Evolutionary conservation across 2,797 vertebrate genomes (phyloP), one percentile per base, ranked within the genome.

Genomic region (Ctenopoma kingsleyae): DNA sequence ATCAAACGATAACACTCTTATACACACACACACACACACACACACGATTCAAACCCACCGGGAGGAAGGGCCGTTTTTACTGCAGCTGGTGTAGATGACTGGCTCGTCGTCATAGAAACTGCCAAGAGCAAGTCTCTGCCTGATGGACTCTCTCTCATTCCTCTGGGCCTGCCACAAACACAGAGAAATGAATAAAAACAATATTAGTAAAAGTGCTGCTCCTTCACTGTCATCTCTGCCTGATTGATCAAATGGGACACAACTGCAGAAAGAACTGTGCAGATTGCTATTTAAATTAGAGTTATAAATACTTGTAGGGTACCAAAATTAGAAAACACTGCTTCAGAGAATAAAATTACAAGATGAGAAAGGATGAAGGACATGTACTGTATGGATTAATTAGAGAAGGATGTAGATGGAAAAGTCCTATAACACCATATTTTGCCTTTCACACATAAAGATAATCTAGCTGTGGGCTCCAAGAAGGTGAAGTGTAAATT

Each of bases 31-130:
- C n/a, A n/a, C n/a, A n/a, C 50, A 48, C 48, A 60, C 27, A 76
- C 51, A 51, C 55, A 35, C 9, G 16, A 19, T 52, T 56, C 54
- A 87, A 84, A 88, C 92, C 93, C 87, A 99, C 98, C 97, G 94
- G 59, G 96, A 97, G 79, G 97, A 96, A 25, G 94, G 94, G 89
- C 96, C 96, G 13, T 95, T 98, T 80, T 96, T 98, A 94, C 96
- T 97, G 91, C 96, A 97, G 95, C 96, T 96, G 76, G 96, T 96
- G 78, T 98, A 99, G 85, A 98, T 96, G 89, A 97, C 96, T 1
- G 97, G 97, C 88, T 97, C 98, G 93, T 99, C 98, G 78, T 99
- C 98, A 87, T 98, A 98, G 96, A 98, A 99, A 95, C 97, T 98
- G 89, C 97, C 97, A 73, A 99, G 94, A 35, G 98, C 98, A 94